A percentile compares a stretch with the other conserved stretches of the same genome.
These are phyloP conservation scores for Bombus vancouverensis DNA, from an alignment of 1,140 invertebrate species.

Conservation along the genomic window DNA sequence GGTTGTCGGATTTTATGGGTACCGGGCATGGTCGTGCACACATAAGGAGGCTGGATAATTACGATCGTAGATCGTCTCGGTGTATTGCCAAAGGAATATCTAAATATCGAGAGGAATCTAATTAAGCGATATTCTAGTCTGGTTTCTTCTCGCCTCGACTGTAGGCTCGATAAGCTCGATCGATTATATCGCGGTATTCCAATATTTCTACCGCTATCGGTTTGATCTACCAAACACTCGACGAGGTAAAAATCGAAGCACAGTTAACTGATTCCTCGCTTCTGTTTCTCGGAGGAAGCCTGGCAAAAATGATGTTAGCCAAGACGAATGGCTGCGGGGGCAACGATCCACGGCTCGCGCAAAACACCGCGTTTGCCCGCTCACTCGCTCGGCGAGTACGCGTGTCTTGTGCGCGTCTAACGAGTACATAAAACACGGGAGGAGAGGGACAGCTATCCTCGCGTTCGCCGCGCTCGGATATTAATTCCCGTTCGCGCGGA, in stretches of 20 bases:
- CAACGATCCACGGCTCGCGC: background rate
- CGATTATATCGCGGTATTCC: background rate
- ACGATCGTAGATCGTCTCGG: background rate
- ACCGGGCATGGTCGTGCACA: background rate
- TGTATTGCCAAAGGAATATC: background rate
- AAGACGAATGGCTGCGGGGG: constrained; percentile 24
- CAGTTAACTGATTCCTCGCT: constrained; percentile 26
- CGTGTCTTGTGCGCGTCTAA: background rate
- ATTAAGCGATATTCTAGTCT: background rate
- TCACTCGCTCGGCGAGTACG: background rate
- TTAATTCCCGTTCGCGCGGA: constrained; percentile 49
- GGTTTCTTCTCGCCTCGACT: background rate
- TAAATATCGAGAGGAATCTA: background rate
- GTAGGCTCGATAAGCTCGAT: background rate
- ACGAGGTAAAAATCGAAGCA: background rate
- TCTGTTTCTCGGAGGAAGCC: background rate
- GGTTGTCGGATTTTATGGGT: background rate
- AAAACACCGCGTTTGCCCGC: constrained; percentile 17
- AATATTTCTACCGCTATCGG: too few relatives aligned
- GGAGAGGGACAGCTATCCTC: constrained; percentile 1
- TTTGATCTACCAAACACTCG: background rate
- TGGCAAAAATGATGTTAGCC: background rate
- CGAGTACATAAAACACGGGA: constrained; percentile 27
- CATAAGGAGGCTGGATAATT: background rate
- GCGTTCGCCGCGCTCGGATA: constrained; percentile 16